Evolutionary conservation across 1,140 invertebrate species (phyloP).

Genomic region (Brachionus rubens): DNA sequence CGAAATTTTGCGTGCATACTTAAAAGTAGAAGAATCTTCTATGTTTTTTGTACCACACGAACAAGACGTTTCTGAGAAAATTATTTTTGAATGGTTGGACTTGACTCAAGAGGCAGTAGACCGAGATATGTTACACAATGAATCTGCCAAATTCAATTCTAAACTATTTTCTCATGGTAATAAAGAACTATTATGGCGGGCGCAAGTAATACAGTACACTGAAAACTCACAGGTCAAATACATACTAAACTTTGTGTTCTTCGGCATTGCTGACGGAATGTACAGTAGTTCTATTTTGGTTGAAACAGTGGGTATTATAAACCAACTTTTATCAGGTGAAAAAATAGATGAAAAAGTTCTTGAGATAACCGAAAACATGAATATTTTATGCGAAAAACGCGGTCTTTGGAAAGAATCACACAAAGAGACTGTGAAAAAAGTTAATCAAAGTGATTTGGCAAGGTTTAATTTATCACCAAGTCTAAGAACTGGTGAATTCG

Average conservation of each 20-base stretch:
- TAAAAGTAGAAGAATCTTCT: background rate
- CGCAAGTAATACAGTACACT: slow-evolving; percentile 2
- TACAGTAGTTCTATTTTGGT: background rate
- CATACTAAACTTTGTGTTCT: background rate
- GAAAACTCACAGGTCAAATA: background rate
- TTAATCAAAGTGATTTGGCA: slow-evolving; percentile 8
- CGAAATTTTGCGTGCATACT: background rate
- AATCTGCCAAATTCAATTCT: slow-evolving; percentile 16
- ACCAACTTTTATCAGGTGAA: background rate
- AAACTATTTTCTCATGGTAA: background rate
- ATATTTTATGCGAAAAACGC: slow-evolving; percentile 10
- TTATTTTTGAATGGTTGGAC: slow-evolving; percentile 13
- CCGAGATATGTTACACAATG: background rate
- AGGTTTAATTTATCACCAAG: background rate
- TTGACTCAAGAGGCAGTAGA: background rate
- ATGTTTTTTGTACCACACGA: slow-evolving; percentile 13
- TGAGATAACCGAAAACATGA: slow-evolving; percentile 1
- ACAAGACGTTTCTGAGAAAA: background rate
- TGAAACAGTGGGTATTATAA: slow-evolving; percentile 5
- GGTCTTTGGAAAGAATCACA: background rate
- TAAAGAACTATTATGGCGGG: background rate
- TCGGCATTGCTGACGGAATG: slow-evolving; percentile 24
- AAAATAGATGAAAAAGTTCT: background rate
- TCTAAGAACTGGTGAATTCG: background rate
- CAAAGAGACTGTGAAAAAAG: background rate